A percentile compares a stretch with the other conserved stretches of the same genome.
Evolutionary conservation across 1,140 invertebrate species (phyloP).

Genomic region (Heliothis virescens): DNA sequence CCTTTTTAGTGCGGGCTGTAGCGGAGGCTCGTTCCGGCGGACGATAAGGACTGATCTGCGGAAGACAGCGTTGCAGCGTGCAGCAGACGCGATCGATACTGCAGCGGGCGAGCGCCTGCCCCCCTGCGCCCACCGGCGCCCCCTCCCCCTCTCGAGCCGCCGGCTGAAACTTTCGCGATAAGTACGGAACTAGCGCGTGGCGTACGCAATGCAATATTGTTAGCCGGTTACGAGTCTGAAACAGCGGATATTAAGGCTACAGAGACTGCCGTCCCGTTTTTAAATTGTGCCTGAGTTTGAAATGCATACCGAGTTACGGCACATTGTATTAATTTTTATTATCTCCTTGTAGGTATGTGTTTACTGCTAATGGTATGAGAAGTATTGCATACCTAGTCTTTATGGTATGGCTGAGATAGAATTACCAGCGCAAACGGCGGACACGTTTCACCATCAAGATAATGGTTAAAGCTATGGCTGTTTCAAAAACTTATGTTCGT

Average conservation of each 20-base stretch:
- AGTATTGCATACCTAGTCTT: conserved; percentile 37
- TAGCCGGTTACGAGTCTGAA: conserved; percentile 84
- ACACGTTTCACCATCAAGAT: conserved; percentile 3
- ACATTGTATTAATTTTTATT: conserved; percentile 73
- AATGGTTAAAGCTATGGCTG: conserved; percentile 10
- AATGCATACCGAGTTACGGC: conserved; percentile 72
- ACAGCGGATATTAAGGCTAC: conserved; percentile 84
- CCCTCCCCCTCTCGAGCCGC: conserved; percentile 55
- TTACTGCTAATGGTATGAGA: conserved; percentile 50
- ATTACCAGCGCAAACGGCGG: conserved; percentile 1
- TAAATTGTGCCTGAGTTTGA: conserved; percentile 74
- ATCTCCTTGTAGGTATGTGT: conserved; percentile 43
- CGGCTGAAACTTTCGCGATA: conserved; percentile 85
- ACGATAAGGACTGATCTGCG: conserved; percentile 85
- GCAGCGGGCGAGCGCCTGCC: conserved; percentile 64
- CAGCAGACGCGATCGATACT: conserved; percentile 84
- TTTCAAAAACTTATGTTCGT: conserved; percentile 4
- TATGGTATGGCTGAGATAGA: conserved; percentile 33
- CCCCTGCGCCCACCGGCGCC: conserved; percentile 52
- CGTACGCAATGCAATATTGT: conserved; percentile 86
- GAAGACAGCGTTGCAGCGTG: conserved; percentile 83
- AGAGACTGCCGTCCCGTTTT: conserved; percentile 75
- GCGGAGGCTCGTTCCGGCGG: conserved; percentile 73
- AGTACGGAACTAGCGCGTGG: conserved; percentile 84
- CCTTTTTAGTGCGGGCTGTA: conserved; percentile 70